Conservation (phyloP, 2,113 vertebrate species). For the Passer montanus region DNA sequence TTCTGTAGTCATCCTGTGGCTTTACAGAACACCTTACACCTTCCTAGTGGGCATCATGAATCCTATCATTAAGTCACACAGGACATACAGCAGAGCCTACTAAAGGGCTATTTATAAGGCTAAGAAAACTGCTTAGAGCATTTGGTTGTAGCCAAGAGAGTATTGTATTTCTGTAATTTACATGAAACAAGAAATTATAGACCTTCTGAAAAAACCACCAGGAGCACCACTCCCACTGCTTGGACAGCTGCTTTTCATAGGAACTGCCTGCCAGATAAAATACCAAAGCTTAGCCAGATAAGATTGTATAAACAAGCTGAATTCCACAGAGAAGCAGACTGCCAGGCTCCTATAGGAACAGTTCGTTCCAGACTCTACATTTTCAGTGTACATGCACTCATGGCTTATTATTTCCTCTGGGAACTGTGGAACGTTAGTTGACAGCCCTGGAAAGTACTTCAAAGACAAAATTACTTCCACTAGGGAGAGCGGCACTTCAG, state of each 20-base stretch:
- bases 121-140: slow-evolving; percentile 15
- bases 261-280: slow-evolving; percentile 73
- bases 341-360: slow-evolving; percentile 68
- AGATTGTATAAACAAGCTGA: slow-evolving; percentile 74
- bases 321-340: slow-evolving; percentile 70
- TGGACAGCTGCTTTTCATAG: slow-evolving; percentile 76
- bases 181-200: slow-evolving; percentile 63
- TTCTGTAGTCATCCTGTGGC: neutral
- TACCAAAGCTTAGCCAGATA: slow-evolving; percentile 74
- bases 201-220: slow-evolving; percentile 57
- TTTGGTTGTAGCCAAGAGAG: slow-evolving; percentile 6
- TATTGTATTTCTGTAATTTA: slow-evolving; percentile 52
- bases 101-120: slow-evolving; percentile 2
- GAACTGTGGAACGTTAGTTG: slow-evolving; percentile 66
- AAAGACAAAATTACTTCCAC: slow-evolving; percentile 72
- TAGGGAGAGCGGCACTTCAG: slow-evolving; percentile 62
- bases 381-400: slow-evolving; percentile 58
- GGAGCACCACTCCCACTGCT: slow-evolving; percentile 68
- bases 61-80: neutral
- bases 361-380: slow-evolving; percentile 35
- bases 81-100: neutral
- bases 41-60: neutral
- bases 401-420: slow-evolving; percentile 70
- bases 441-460: slow-evolving; percentile 74
- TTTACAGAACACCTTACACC: neutral